Base-by-base conservation (phyloP, 1,140 invertebrate genomes). In the Zaprionus davidi region DNA sequence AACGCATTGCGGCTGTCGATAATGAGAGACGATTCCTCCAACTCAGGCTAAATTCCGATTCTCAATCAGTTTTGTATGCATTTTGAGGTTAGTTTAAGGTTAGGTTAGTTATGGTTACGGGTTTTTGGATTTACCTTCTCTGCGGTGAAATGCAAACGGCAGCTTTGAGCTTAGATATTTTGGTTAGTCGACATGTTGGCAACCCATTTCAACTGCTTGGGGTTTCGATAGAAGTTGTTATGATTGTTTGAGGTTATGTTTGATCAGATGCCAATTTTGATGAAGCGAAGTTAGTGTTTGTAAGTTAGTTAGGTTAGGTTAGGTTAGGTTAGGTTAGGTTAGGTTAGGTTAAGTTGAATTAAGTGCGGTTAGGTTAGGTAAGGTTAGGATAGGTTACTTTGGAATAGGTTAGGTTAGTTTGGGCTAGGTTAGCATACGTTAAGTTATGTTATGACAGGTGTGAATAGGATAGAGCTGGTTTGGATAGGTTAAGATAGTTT, bases 1-100 rank as follows among this genome's bases (percentile, higher is more conserved):
- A 36, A 34, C 56, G 63, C 64, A 60, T 31, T 73, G 64, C 58
- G 58, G 36, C 49, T 36, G 49, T 60, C 56, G 44, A 60, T 68
- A 60, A 60, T 68, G 36, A 53, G 44, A 36, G 56, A 55, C 44
- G 24, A 59, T 67, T 58, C 4, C 38, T 58, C 6, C 38, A 60
- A 36, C 26, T 58, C 26, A 3, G 46, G 51, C 31, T 41, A 34
- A 55, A 51, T 26, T 20, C 17, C 62, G 44, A 53, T 34, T 36
- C 22, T 5, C 41, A 66, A 31, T 22, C 57, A 60, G 49, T 26
- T 17, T 62, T 26, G 11, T 15, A n/a, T 44, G 44, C 17, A 22
- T 22, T 51, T 51, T 51, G 62, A 22, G 24, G 38, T 38, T 38
- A 24, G 46, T 51, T 51, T 51, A 22, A 12, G 46, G 46, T 51